Percentiles rank a stretch among this genome's conserved stretches.
Conservation (phyloP, 2,888 invertebrate species). For the Calliopum simillimum region DNA sequence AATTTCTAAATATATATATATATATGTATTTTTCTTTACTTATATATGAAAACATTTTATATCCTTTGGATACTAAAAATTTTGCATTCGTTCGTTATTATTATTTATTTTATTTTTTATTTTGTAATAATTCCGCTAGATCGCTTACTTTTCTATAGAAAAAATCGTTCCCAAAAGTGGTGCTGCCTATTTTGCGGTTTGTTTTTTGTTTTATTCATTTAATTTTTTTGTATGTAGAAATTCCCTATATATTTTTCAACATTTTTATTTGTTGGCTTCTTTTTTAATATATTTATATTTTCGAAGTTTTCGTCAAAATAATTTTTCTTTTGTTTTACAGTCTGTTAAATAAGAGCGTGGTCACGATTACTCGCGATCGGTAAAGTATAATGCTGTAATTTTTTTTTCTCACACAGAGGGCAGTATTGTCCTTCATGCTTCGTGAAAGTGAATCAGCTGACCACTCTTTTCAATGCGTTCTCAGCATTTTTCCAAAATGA, state of each 20-base stretch:
- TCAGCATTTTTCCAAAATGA: no score
- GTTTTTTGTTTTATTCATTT: neutral
- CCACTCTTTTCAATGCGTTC: no score
- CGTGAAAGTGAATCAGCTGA: no score
- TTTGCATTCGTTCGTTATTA: slow-evolving; percentile 22
- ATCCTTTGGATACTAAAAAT: slow-evolving; percentile 32
- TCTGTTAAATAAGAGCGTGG: neutral
- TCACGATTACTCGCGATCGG: no score
- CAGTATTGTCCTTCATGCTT: no score
- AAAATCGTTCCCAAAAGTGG: slow-evolving; percentile 36
- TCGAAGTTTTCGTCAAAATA: slow-evolving; percentile 23
- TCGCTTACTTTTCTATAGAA: slow-evolving; percentile 44
- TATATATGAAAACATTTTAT: slow-evolving; percentile 11
- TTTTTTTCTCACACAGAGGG: no score
- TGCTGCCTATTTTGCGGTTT: slow-evolving; percentile 30
- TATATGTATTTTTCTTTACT: slow-evolving; percentile 10
- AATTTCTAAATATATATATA: slow-evolving; percentile 4
- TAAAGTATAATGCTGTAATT: no score
- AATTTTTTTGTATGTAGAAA: slow-evolving; percentile 39
- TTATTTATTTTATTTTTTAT: slow-evolving; percentile 23
- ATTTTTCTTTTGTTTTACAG: slow-evolving; percentile 21
- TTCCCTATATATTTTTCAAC: slow-evolving; percentile 44
- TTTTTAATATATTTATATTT: slow-evolving; percentile 12
- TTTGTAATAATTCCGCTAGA: slow-evolving; percentile 27
- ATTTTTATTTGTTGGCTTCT: slow-evolving; percentile 20